Evolutionary conservation across 37 sponge, comb jelly and placozoan genomes (phyloP).

Genomic region (Halichondria panicea): DNA sequence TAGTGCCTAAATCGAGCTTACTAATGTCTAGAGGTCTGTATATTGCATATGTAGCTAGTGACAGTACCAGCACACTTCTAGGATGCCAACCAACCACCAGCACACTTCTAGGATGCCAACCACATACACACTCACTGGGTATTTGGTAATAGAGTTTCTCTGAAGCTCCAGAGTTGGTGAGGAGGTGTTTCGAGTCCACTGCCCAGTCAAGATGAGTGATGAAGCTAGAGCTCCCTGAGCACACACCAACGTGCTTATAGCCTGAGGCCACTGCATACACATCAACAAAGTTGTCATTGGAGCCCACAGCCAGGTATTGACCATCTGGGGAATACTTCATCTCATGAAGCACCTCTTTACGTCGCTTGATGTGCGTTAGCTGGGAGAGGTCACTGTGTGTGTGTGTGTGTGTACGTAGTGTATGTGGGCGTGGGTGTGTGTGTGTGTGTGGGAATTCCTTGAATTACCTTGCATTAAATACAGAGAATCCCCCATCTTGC

Average conservation of each 20-base stretch:
- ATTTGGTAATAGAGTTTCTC: slow-evolving; percentile 87
- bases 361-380: slow-evolving; percentile 51
- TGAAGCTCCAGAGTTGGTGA: slow-evolving; percentile 92
- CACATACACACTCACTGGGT: slow-evolving; percentile 64
- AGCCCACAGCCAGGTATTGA: slow-evolving; percentile 91
- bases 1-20: too few relatives aligned
- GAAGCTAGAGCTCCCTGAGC: slow-evolving; percentile 88
- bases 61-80: neutral
- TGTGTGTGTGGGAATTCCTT: too few relatives aligned
- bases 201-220: slow-evolving; percentile 98
- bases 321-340: slow-evolving; percentile 95
- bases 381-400: slow-evolving; percentile 65
- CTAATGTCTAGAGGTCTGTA: too few relatives aligned
- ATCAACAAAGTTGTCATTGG: slow-evolving; percentile 94
- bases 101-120: slow-evolving; percentile 13
- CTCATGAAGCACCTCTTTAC: slow-evolving; percentile 94
- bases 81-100: neutral
- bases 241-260: slow-evolving; percentile 72
- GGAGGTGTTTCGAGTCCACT: slow-evolving; percentile 77
- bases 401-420: neutral
- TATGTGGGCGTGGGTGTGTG: too few relatives aligned
- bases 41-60: too few relatives aligned
- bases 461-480: slow-evolving; percentile 70
- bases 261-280: slow-evolving; percentile 71
- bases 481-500: slow-evolving; percentile 79